These are phyloP conservation scores for Urocynchramus pylzowi DNA, from an alignment of 2,113 vertebrate species.

Conservation along the genomic window DNA sequence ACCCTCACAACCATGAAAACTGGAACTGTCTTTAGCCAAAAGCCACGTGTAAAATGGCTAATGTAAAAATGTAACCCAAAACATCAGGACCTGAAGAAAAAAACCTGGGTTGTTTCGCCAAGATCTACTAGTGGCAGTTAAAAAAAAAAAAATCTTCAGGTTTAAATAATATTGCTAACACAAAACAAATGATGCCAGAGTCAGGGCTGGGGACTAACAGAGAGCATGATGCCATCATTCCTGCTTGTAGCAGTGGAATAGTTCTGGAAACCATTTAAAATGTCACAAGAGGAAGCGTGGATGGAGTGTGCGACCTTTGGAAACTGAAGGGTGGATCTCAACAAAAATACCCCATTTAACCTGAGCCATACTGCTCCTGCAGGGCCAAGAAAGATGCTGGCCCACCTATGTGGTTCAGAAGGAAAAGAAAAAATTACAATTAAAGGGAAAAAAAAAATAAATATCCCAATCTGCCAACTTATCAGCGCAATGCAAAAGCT, in stretches of 20 bases:
- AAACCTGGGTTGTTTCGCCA: not conserved
- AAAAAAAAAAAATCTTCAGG: not conserved
- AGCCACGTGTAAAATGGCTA: not conserved
- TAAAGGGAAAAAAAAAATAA: accelerated
- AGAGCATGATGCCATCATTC: not conserved
- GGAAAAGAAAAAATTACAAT: not conserved
- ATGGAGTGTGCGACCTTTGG: constrained; percentile 24
- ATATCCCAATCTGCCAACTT: not conserved
- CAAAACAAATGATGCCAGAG: not conserved
- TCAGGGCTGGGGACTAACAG: not conserved
- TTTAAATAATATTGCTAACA: not conserved
- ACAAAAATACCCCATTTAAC: not conserved
- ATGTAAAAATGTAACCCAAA: not conserved
- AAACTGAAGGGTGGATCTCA: not conserved
- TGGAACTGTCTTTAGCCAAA: constrained; percentile 10
- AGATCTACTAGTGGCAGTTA: not conserved
- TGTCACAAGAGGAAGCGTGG: not conserved
- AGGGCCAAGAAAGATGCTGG: not conserved
- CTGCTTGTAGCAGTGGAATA: not conserved
- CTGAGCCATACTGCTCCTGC: not conserved
- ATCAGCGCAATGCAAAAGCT: not conserved
- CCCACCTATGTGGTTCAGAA: not conserved
- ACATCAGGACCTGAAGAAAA: not conserved
- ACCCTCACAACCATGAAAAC: constrained; percentile 11
- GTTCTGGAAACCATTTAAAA: constrained; percentile 36